Evolutionary conservation across 1,140 invertebrate species (phyloP), one percentile per base, ranked within the genome.

Genomic region (Drosophila kohkoa): DNA sequence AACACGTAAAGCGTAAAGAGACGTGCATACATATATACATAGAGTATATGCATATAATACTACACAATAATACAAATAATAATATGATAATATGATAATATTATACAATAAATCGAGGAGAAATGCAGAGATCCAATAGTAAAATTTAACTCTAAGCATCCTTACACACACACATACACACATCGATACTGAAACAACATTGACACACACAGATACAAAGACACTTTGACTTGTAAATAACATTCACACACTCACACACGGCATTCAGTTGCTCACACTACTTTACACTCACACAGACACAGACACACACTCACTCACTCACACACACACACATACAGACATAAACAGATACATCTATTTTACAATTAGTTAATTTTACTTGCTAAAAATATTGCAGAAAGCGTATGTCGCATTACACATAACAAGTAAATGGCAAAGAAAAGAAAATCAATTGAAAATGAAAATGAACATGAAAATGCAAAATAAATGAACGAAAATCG

Each of bases 331-430:
- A 41, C 57, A 60, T 20, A 75, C 7, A 55, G 38, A 77, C 16
- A 60, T 30, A 65, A 45, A 66, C 48, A 74, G 16, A 68, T 55
- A 77, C 46, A 79, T 66, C 81, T 78, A 87, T 80, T 87, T 87
- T 82, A 88, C 83, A 76, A 80, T 88, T 87, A 88, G 80, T 80
- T 87, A 82, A 87, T 83, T 80, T 80, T 80, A 88, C 83, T 69
- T 65, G 55, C 71, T 72, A 77, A 57, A 75, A 71, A 66, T 86
- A 86, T 86, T 67, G 48, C 72, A 82, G 66, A 77, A 75, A 79
- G 75, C 74, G 81, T 59, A 63, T 75, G 69, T 81, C 80, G 85
- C 71, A 86, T 86, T 60, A 78, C 75, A 83, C 65, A 69, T 70
- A 81, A 71, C 64, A 81, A 79, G 57, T 69, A 77, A 86, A 86